phyloP scores from a whole-genome alignment of 1,140 invertebrate species.

The Drosophila pachea region DNA sequence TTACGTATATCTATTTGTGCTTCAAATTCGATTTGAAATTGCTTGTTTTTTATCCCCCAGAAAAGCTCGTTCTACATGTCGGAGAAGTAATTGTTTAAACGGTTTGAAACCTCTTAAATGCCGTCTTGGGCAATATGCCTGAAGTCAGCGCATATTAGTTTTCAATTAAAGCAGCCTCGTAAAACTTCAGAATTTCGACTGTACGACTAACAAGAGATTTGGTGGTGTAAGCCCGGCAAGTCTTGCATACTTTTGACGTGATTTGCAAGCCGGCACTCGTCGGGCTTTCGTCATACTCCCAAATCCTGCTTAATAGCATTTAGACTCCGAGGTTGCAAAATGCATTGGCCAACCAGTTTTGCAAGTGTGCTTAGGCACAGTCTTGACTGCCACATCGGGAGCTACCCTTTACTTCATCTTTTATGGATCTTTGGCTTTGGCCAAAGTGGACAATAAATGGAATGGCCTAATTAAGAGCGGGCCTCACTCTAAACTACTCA shows the following conservation, averaged over 20 bases:
- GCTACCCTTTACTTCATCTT: slow-evolving; percentile 53
- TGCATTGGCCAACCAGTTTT: slow-evolving; percentile 37
- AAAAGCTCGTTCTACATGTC: too few species aligned
- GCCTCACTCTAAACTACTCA: slow-evolving; percentile 50
- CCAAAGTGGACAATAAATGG: slow-evolving; percentile 35
- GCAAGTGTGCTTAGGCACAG: slow-evolving; percentile 40
- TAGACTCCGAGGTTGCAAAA: slow-evolving; percentile 23
- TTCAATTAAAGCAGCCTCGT: neutral
- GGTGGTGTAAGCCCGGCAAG: neutral
- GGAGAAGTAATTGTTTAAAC: too few species aligned
- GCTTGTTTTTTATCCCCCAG: too few species aligned
- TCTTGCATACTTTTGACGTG: slow-evolving; percentile 18
- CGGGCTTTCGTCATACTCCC: slow-evolving; percentile 32
- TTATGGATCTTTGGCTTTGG: slow-evolving; percentile 54
- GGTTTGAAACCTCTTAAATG: too few species aligned
- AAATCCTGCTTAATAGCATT: slow-evolving; percentile 44
- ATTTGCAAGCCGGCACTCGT: slow-evolving; percentile 8
- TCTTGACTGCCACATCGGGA: slow-evolving; percentile 47
- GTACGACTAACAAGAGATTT: neutral
- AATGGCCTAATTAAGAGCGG: slow-evolving; percentile 58
- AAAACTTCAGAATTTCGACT: neutral
- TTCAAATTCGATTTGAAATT: too few species aligned
- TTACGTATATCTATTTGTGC: too few species aligned
- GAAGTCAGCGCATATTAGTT: too few species aligned
- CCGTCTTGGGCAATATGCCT: too few species aligned